Percentiles rank a stretch among this genome's conserved stretches.
phyloP scores from a whole-genome alignment of 2,888 invertebrate genomes.

The Ophraella communa region DNA sequence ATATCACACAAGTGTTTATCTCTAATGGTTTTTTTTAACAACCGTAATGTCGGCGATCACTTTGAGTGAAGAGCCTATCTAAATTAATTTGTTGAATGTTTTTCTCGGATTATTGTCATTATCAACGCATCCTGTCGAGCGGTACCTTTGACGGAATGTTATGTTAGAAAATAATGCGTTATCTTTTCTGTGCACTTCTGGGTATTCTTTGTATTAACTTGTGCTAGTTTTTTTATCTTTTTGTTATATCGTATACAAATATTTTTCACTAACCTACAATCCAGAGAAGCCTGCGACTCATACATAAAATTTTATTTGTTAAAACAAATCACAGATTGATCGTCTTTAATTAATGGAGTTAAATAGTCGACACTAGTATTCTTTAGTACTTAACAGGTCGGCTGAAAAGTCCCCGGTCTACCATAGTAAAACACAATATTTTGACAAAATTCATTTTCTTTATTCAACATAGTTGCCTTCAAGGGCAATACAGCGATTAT shows the following conservation, averaged over 20 bases:
- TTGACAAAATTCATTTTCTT: too few relatives aligned
- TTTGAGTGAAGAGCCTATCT: conserved; percentile 8
- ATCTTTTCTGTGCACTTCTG: conserved; percentile 3
- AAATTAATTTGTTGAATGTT: conserved; percentile 17
- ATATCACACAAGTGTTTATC: background rate
- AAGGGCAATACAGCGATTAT: too few relatives aligned
- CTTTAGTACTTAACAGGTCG: too few relatives aligned
- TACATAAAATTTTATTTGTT: background rate
- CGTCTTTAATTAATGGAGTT: too few relatives aligned
- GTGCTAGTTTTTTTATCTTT: conserved; percentile 1
- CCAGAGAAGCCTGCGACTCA: background rate
- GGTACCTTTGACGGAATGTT: conserved; percentile 2
- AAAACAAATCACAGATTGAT: background rate
- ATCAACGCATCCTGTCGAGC: conserved; percentile 13
- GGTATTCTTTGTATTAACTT: background rate
- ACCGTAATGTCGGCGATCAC: background rate
- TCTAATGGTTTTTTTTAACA: background rate
- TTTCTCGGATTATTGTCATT: conserved; percentile 15
- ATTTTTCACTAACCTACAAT: background rate
- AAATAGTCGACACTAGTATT: too few relatives aligned
- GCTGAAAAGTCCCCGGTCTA: too few relatives aligned
- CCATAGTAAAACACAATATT: too few relatives aligned
- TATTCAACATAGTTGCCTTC: too few relatives aligned
- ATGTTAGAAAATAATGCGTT: background rate
- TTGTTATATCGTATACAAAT: background rate